Evolutionary conservation across 2,113 vertebrate genomes (phyloP).

Genomic region (Syngnathoides biaculeatus): DNA sequence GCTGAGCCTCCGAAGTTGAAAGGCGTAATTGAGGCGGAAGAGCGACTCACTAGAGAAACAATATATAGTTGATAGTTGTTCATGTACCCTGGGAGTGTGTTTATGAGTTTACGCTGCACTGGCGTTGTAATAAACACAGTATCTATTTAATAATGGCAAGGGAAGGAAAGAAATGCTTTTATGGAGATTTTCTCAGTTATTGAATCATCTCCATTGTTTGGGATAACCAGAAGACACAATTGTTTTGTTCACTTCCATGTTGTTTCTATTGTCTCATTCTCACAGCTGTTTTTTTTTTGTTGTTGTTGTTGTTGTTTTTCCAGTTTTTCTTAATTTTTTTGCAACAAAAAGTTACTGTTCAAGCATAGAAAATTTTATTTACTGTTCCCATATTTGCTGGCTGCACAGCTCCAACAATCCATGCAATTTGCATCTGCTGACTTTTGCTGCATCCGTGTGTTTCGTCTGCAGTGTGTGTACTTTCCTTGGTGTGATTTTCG

Average conservation of each 20-base stretch:
- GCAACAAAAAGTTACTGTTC: constrained; percentile 31
- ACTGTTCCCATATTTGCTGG: constrained; percentile 36
- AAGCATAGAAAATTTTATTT: constrained; percentile 36
- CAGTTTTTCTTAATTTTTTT: too few species aligned
- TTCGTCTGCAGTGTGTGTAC: constrained; percentile 57
- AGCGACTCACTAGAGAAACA: constrained; percentile 94
- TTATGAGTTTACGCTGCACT: constrained; percentile 98
- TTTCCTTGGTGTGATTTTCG: constrained; percentile 74
- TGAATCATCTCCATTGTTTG: constrained; percentile 72
- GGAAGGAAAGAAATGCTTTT: constrained; percentile 81
- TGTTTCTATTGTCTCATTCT: constrained; percentile 4
- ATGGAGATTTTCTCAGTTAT: constrained; percentile 80
- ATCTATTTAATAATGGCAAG: constrained; percentile 88
- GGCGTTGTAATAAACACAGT: constrained; percentile 95
- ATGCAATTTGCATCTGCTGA: constrained; percentile 54
- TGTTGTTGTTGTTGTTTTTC: too few species aligned
- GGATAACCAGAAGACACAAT: constrained; percentile 36
- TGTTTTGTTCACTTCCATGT: constrained; percentile 9
- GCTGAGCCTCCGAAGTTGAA: constrained; percentile 95
- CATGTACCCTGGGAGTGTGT: constrained; percentile 93
- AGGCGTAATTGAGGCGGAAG: constrained; percentile 99
- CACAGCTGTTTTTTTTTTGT: constrained; percentile 12
- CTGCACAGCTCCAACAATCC: constrained; percentile 54
- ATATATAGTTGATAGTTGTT: constrained; percentile 98
- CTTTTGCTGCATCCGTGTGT: constrained; percentile 48